phyloP scores from a whole-genome alignment of 1,140 invertebrate species.

The Uloborus diversus region DNA sequence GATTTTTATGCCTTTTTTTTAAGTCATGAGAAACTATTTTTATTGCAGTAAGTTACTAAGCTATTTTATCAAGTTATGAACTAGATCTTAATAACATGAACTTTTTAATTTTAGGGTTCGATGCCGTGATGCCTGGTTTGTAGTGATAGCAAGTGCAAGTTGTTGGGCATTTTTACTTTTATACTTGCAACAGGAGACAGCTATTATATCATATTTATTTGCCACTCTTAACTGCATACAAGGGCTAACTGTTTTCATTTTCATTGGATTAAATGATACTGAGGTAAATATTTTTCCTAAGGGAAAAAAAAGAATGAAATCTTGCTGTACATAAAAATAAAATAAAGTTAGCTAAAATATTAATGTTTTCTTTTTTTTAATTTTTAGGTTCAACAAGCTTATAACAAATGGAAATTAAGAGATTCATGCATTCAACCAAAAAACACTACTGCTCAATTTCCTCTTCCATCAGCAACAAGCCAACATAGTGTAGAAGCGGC shows the following conservation, averaged over 20 bases:
- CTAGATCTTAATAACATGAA: too few relatives aligned
- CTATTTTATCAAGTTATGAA: too few relatives aligned
- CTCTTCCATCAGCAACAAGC: slow-evolving; percentile 18
- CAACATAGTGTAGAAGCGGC: slow-evolving; percentile 19
- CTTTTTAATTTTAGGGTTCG: slow-evolving; percentile 74
- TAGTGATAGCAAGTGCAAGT: slow-evolving; percentile 73
- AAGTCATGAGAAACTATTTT: too few relatives aligned
- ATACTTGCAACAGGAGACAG: slow-evolving; percentile 83
- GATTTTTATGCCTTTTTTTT: too few relatives aligned
- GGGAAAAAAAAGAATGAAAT: too few relatives aligned
- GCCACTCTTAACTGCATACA: slow-evolving; percentile 91
- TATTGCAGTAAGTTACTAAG: too few relatives aligned
- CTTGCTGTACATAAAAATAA: too few relatives aligned
- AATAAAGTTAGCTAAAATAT: too few relatives aligned
- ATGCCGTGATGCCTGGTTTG: slow-evolving; percentile 76
- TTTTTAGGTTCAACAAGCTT: slow-evolving; percentile 41
- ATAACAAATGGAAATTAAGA: slow-evolving; percentile 21
- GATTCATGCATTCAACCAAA: slow-evolving; percentile 9
- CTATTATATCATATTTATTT: slow-evolving; percentile 89
- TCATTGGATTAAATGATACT: slow-evolving; percentile 94
- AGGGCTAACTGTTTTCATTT: slow-evolving; percentile 93
- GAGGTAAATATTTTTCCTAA: slow-evolving; percentile 77
- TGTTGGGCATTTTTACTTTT: slow-evolving; percentile 90
- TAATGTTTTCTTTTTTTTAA: too few relatives aligned
- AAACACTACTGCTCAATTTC: not conserved